Conservation (phyloP, 1,140 invertebrate species). For the Drosophila subobscura region DNA sequence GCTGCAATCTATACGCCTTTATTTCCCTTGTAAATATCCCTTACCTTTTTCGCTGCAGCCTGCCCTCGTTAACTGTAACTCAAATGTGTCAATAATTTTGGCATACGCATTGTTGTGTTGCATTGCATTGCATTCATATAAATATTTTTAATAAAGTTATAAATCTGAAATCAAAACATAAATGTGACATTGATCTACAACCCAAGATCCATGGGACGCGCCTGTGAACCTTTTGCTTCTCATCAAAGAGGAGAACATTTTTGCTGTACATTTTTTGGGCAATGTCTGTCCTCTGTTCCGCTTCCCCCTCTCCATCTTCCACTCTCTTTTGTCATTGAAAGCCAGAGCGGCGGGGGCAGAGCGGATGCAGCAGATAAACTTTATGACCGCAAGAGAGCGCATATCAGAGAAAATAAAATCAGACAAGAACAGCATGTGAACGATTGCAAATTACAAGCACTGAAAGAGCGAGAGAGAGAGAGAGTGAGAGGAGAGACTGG, state of each 20-base stretch:
- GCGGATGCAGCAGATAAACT: conserved; percentile 45
- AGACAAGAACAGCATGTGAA: conserved; percentile 80
- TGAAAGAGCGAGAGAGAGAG: conserved; percentile 25
- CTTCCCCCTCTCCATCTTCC: not conserved
- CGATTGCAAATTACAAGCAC: conserved; percentile 77
- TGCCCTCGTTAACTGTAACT: not conserved
- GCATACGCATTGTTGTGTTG: not conserved
- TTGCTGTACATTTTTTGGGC: conserved; percentile 63
- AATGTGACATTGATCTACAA: conserved; percentile 79
- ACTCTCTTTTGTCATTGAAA: conserved; percentile 25
- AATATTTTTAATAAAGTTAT: conserved; percentile 77
- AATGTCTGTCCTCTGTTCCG: conserved; percentile 24
- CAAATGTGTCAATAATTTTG: conserved; percentile 15
- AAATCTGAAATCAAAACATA: conserved; percentile 68
- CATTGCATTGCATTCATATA: too few species aligned
- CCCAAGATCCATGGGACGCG: conserved; percentile 19
- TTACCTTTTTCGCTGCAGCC: not conserved
- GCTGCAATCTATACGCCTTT: too few species aligned
- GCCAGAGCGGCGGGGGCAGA: not conserved
- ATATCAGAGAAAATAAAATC: conserved; percentile 73
- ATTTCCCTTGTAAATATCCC: not conserved
- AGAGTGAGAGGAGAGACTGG: too few species aligned
- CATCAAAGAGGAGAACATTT: conserved; percentile 52
- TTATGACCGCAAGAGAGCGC: conserved; percentile 64
- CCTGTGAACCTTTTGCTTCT: conserved; percentile 58